Conservation (phyloP, 2,113 vertebrate species). For the Chamaea fasciata region DNA sequence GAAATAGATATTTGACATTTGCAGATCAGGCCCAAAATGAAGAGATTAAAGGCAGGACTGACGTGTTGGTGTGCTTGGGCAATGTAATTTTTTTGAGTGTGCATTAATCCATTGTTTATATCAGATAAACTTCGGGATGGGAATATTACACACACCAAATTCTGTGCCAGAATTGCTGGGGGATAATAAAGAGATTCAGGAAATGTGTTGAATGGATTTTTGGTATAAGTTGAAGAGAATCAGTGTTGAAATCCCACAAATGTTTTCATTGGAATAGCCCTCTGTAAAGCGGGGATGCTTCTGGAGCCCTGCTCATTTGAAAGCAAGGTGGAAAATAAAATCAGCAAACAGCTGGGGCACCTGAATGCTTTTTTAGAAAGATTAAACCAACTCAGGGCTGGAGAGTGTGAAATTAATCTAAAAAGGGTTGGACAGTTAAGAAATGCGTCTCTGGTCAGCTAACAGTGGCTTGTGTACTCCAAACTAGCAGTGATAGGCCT, state of each 20-base stretch:
- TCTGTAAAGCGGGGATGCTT: background rate
- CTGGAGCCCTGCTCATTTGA: accelerated
- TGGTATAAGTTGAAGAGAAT: background rate
- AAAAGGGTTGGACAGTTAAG: background rate
- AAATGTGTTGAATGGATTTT: background rate
- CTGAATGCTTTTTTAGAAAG: background rate
- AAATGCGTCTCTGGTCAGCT: background rate
- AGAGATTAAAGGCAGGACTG: background rate
- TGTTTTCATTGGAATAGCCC: background rate
- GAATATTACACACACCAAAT: background rate
- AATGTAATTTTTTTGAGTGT: background rate
- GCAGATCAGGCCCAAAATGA: background rate
- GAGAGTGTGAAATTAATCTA: background rate
- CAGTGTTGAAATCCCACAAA: background rate
- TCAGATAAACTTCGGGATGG: background rate
- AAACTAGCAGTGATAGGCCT: background rate
- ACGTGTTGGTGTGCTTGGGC: background rate
- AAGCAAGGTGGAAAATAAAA: slow-evolving; percentile 6
- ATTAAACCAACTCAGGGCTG: background rate
- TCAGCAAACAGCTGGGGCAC: background rate
- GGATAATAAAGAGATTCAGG: background rate
- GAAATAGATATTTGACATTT: background rate
- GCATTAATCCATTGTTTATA: background rate
- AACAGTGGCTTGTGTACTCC: background rate
- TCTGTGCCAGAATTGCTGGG: background rate